Conservation (phyloP, 2,888 invertebrate genomes). For the Hydroisotoma schaefferi region DNA sequence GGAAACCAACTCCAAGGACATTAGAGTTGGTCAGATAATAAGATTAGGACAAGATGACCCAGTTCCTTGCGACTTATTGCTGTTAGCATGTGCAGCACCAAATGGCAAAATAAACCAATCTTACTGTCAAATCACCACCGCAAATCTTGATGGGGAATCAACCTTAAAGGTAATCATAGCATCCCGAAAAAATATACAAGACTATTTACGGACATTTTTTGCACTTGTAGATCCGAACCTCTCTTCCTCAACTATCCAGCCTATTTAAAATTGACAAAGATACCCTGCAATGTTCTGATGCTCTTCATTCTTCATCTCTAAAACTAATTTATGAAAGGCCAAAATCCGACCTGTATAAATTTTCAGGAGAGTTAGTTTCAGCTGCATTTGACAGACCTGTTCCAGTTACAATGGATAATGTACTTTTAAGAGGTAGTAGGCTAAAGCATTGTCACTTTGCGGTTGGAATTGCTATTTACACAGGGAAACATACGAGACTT, state of each 20-base stretch:
- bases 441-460: conserved; percentile 97
- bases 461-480: conserved; percentile 91
- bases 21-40: conserved; percentile 73
- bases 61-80: conserved; percentile 75
- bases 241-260: no score
- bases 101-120: conserved; percentile 55
- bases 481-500: conserved; percentile 90
- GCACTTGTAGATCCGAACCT: no score
- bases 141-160: conserved; percentile 78
- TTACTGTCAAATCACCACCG: conserved; percentile 73
- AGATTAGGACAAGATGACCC: conserved; percentile 67
- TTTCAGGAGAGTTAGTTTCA: conserved; percentile 11
- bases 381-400: conserved; percentile 4
- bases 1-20: conserved; percentile 59
- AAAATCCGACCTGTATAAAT: conserved; percentile 23
- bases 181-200: conserved; percentile 49
- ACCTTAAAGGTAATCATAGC: conserved; percentile 68
- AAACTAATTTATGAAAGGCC: conserved; percentile 22
- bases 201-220: no score
- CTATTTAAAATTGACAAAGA: no score
- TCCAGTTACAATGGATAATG: conserved; percentile 60
- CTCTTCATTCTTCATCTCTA: no score
- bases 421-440: conserved; percentile 76
- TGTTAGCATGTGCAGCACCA: conserved; percentile 67
- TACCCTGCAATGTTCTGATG: no score